Evolutionary conservation across 2,888 invertebrate genomes (phyloP), one percentile per base, ranked within the genome.

Genomic region (Dinocampus coccinellae): DNA sequence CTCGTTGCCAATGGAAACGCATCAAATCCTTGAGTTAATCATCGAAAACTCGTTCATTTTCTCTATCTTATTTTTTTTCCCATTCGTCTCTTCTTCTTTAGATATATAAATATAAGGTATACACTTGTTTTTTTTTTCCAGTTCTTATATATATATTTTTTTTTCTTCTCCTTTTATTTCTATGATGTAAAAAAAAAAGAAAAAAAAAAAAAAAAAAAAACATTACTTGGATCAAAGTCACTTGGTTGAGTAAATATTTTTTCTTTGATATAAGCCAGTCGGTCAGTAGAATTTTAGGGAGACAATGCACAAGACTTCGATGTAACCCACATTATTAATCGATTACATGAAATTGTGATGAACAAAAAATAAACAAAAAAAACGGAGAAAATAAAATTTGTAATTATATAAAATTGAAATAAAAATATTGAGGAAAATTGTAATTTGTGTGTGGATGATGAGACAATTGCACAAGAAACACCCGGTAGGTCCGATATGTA

Each of bases 401-500:
- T 29, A 29, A 29, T 22, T 1, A 61, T 33, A 22, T 2, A 61
- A 61, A 16, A 10, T 26, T 26, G 39, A 39, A 39, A 67, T 24
- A 57, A 47, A 68, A 47, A 68, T 22, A 22, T 33, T 24, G 34
- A 10, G 13, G 29, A 3, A 11, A 29, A 33, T 52, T 7, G 39
- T n/a, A n/a, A 36, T 22, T 55, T 33, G 22, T 68, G 70, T 63
- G 22, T 33, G 16, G 53, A 13, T n/a, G 20, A n/a, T 42, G 42
- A 22, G 29, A 64, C 47, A 73, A 77, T 80, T 78, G 76, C 73
- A 36, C 70, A 75, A 72, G 74, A 81, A 79, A 80, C 80, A 81
- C 81, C 81, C 82, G 79, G 76, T 82, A 77, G 77, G 63, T 67
- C 67, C 68, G 71, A 60, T 52, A 42, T 39, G 69, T 77, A 79